These are phyloP conservation scores for Oophaga sylvatica DNA, from an alignment of 2,797 vertebrate species.

Conservation along the genomic window DNA sequence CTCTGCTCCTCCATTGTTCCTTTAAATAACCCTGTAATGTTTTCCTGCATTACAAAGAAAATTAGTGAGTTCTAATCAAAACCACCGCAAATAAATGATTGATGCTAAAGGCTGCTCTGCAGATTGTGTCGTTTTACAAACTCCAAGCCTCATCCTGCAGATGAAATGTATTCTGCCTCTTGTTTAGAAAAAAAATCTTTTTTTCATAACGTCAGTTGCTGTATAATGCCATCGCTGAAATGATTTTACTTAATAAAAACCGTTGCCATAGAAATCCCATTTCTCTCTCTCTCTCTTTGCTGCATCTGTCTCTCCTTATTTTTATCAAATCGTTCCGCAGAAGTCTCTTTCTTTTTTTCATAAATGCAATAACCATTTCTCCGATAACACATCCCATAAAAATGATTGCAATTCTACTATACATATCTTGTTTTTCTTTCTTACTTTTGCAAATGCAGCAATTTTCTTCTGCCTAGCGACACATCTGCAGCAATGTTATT, in stretches of 20 bases:
- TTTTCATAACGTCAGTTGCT: conserved; percentile 55
- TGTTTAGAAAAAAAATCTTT: conserved; percentile 29
- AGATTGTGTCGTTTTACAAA: conserved; percentile 11
- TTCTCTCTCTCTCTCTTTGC: conserved; percentile 55
- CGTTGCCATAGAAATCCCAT: conserved; percentile 62
- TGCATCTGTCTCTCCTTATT: conserved; percentile 59
- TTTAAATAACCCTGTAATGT: conserved; percentile 36
- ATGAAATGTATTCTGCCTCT: conserved; percentile 52
- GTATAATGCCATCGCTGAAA: conserved; percentile 59
- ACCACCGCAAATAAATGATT: conserved; percentile 39
- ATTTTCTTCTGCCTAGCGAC: conserved; percentile 41
- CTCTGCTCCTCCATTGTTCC: conserved; percentile 33
- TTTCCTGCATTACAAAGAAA: conserved; percentile 31
- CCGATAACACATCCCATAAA: conserved; percentile 58
- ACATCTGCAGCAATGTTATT: conserved; percentile 27
- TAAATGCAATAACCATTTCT: conserved; percentile 59
- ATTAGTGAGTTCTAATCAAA: conserved; percentile 44
- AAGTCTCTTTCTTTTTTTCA: conserved; percentile 43
- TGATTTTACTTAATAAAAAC: conserved; percentile 63
- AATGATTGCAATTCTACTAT: conserved; percentile 53
- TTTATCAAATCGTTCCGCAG: conserved; percentile 59
- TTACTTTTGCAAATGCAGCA: conserved; percentile 55
- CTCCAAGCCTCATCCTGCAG: background rate
- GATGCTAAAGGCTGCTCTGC: background rate
- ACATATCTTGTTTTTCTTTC: conserved; percentile 46